Conservation (phyloP, 2,797 vertebrate species). For the Enteromius thamalakanensis region DNA sequence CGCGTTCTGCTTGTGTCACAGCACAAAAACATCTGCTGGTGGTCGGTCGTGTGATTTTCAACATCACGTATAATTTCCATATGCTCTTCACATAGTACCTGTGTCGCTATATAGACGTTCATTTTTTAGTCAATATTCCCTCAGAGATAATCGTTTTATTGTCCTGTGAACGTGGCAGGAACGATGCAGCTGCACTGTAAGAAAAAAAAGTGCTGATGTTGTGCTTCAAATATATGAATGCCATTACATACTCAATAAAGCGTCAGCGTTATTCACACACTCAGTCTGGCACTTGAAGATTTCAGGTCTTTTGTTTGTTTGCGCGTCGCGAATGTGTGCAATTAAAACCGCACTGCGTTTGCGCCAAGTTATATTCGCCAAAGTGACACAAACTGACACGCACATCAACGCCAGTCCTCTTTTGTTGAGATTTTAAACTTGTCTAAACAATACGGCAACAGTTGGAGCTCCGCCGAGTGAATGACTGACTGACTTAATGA, state of each 20-base stretch:
- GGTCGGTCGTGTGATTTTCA: not conserved
- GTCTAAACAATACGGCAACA: slow-evolving; percentile 71
- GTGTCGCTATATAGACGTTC: not conserved
- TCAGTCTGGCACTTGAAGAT: not conserved
- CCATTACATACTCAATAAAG: slow-evolving; percentile 6
- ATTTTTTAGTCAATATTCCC: not conserved
- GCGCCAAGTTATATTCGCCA: slow-evolving; percentile 48
- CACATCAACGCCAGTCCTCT: not conserved
- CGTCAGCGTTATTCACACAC: slow-evolving; percentile 20
- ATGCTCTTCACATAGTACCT: not conserved
- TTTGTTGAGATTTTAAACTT: slow-evolving; percentile 8
- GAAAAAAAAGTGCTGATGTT: slow-evolving; percentile 12
- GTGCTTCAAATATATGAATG: not conserved
- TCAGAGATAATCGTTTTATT: slow-evolving; percentile 23
- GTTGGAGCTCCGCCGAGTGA: slow-evolving; percentile 68
- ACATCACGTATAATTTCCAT: not conserved
- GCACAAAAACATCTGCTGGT: not conserved
- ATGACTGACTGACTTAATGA: slow-evolving; percentile 51
- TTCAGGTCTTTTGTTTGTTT: not conserved
- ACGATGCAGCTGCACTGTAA: not conserved
- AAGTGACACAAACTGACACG: slow-evolving; percentile 6
- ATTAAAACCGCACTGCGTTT: slow-evolving; percentile 75
- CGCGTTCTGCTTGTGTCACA: slow-evolving; percentile 23
- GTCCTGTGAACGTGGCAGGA: slow-evolving; percentile 48
- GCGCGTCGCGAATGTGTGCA: slow-evolving; percentile 55